Conservation (phyloP, 2,888 invertebrate species). For the Luperina nickerlii region DNA sequence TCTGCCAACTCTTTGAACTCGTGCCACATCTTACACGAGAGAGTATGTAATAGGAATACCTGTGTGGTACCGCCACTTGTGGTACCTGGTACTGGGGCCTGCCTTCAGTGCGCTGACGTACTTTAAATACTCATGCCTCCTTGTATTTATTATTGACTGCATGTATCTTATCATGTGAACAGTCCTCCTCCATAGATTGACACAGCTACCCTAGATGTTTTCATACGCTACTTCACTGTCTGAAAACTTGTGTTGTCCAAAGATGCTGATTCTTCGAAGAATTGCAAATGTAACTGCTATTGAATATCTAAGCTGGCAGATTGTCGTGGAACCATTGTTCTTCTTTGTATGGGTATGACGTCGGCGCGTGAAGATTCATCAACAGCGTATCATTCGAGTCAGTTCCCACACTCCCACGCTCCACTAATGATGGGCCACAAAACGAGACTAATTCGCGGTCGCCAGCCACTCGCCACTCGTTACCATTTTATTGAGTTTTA, state of each 20-base stretch:
- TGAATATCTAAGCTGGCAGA: neutral
- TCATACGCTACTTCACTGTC: neutral
- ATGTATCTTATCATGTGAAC: neutral
- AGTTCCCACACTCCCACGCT: constrained; percentile 49
- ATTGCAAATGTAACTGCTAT: neutral
- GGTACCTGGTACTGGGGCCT: neutral
- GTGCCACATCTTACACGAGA: neutral
- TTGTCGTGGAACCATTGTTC: constrained; percentile 14
- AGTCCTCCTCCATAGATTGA: neutral
- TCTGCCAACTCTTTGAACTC: neutral
- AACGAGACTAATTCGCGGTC: constrained; percentile 60
- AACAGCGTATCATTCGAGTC: neutral
- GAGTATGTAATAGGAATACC: neutral
- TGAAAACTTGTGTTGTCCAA: neutral
- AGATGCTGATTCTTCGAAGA: neutral
- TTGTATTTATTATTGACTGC: neutral
- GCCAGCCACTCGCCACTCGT: constrained; percentile 47
- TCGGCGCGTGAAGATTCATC: constrained; percentile 8
- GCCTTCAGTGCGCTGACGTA: neutral
- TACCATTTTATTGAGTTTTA: constrained; percentile 60
- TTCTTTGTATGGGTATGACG: constrained; percentile 19
- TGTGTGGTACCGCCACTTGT: neutral
- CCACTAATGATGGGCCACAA: constrained; percentile 49
- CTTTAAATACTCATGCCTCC: neutral
- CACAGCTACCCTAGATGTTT: neutral